phyloP scores from a whole-genome alignment of 2,888 invertebrate species.

The Platerodrilus igneus region DNA sequence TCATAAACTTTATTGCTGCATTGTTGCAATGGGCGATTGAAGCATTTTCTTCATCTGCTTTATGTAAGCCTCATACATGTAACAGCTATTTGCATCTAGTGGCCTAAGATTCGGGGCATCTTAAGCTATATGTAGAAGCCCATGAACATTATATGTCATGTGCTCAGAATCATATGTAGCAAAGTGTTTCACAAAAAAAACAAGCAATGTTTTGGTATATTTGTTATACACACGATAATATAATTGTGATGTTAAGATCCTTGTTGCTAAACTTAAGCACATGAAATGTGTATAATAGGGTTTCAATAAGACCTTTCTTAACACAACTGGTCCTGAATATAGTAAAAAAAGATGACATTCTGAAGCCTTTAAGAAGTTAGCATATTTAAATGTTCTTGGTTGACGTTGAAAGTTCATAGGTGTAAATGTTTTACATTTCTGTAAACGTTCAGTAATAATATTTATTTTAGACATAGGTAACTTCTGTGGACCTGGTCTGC shows the following conservation, averaged over 20 bases:
- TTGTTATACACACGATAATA: slow-evolving; percentile 9
- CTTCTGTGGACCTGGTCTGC: slow-evolving; percentile 14
- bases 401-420: slow-evolving; percentile 10
- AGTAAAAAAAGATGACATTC: slow-evolving; percentile 11
- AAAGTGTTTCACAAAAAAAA: slow-evolving; percentile 13
- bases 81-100: slow-evolving; percentile 13
- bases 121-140: slow-evolving; percentile 12
- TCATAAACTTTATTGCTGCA: slow-evolving; percentile 13
- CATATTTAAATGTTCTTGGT: slow-evolving; percentile 12
- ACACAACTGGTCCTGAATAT: slow-evolving; percentile 11
- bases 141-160: slow-evolving; percentile 11
- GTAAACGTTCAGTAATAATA: slow-evolving; percentile 8
- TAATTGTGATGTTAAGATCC: slow-evolving; percentile 11
- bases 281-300: slow-evolving; percentile 11
- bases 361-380: slow-evolving; percentile 10
- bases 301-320: slow-evolving; percentile 7
- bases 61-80: slow-evolving; percentile 13
- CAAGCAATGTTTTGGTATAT: slow-evolving; percentile 10
- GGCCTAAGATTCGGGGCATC: slow-evolving; percentile 11
- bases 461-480: slow-evolving; percentile 3
- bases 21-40: slow-evolving; percentile 14
- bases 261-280: slow-evolving; percentile 9
- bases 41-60: slow-evolving; percentile 11
- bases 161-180: slow-evolving; percentile 8
- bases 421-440: slow-evolving; percentile 3